Evolutionary conservation across 2,113 vertebrate species (phyloP), one percentile per base, ranked within the genome.

Genomic region (Antennarius striatus): DNA sequence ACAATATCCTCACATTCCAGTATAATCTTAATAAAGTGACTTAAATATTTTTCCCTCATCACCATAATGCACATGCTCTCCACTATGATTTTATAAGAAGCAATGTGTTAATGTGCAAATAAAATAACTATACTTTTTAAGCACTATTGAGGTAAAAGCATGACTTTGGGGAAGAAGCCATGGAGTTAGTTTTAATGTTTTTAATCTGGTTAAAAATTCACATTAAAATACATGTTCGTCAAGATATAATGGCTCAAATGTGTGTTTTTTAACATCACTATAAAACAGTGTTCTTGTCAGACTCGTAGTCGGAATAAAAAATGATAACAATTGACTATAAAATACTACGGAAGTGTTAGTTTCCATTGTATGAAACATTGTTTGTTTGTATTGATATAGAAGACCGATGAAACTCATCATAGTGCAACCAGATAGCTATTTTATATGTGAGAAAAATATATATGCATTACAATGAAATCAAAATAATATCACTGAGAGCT

Each of bases 51-150:
- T 54, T 64, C 54, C 1, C 48, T 50, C 29, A 13, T 59, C 50
- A 50, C 28, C 10, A 39, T 39, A 39, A 60, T 11, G 52, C 66
- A 28, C 56, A 39, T 62, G 32, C 32, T 36, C 32, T 36, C 32
- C 32, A 36, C 32, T 36, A 36, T 36, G 32, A 36, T 36, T 36
- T 2, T 7, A 36, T 36, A 36, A 36, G 32, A 36, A 36, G 7
- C 5, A 7, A 36, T 36, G 61, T 67, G 46, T 57, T 42, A 28
- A 73, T 71, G 82, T 81, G 68, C 75, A 85, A 84, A 80, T 49
- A 48, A 68, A 57, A 70, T 15, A 69, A 22, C 22, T 22, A 22
- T 22, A 22, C 22, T 43, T 78, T 58, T 64, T 12, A 71, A 29
- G 69, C 17, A 62, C 45, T 56, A 42, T 32, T 79, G 66, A 79